Evolutionary conservation across 2,797 vertebrate species (phyloP).

Genomic region (Lates japonicus): DNA sequence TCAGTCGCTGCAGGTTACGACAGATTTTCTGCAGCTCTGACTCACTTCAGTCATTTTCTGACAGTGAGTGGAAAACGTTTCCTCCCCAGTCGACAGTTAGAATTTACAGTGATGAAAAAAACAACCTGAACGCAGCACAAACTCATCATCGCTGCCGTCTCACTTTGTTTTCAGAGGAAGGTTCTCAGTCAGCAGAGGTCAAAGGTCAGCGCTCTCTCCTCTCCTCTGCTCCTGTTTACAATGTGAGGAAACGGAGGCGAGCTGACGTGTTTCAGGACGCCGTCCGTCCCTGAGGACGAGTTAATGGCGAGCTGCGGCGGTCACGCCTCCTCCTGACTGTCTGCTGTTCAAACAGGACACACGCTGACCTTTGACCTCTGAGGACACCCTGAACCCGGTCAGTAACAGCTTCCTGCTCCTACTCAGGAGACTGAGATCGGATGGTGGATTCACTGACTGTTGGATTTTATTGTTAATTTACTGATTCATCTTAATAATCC

Average conservation of each 20-base stretch:
- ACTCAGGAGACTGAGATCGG: too few relatives aligned
- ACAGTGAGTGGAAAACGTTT: neutral
- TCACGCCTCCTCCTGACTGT: neutral
- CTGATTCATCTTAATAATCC: too few relatives aligned
- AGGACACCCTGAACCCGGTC: neutral
- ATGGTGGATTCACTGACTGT: too few relatives aligned
- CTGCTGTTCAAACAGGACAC: slow-evolving; percentile 41
- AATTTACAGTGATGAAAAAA: too few relatives aligned
- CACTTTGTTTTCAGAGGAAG: neutral
- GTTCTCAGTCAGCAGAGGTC: slow-evolving; percentile 27
- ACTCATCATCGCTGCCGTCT: neutral
- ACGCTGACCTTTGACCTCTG: slow-evolving; percentile 38
- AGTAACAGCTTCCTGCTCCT: too few relatives aligned
- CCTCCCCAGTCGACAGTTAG: neutral
- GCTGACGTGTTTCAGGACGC: slow-evolving; percentile 20
- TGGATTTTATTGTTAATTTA: too few relatives aligned
- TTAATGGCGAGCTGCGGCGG: slow-evolving; percentile 7
- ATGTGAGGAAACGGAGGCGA: slow-evolving; percentile 56
- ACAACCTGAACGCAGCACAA: neutral
- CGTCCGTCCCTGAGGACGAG: slow-evolving; percentile 6
- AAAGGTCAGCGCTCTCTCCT: slow-evolving; percentile 29
- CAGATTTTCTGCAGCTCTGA: neutral
- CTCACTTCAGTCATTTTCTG: too few relatives aligned
- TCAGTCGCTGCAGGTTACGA: too few relatives aligned
- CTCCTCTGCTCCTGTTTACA: slow-evolving; percentile 37